These are phyloP conservation scores for Epistrophe eligans DNA, from an alignment of 2,888 invertebrate genomes.

Conservation along the genomic window DNA sequence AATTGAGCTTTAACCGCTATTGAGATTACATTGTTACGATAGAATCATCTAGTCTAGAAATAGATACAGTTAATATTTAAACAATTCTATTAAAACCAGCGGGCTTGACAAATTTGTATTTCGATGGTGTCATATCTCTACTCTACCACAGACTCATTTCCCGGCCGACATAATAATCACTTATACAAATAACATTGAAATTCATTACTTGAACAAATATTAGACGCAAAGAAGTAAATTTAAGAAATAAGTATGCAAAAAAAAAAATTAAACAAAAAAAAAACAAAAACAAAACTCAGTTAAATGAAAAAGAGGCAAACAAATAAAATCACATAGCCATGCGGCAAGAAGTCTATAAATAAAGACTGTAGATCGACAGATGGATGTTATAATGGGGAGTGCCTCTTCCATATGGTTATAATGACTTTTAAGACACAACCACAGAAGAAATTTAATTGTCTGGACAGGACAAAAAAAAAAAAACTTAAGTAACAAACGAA, in stretches of 20 bases:
- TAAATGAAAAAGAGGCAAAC: slow-evolving; percentile 63
- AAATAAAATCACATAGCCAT: slow-evolving; percentile 60
- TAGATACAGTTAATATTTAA: slow-evolving; percentile 30
- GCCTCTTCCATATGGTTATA: slow-evolving; percentile 62
- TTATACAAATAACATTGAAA: slow-evolving; percentile 65
- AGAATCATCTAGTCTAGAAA: slow-evolving; percentile 42
- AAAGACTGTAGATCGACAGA: slow-evolving; percentile 57
- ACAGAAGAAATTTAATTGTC: slow-evolving; percentile 40
- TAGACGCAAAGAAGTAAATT: slow-evolving; percentile 57
- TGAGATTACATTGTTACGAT: slow-evolving; percentile 45
- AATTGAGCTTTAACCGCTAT: slow-evolving; percentile 38
- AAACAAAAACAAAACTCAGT: slow-evolving; percentile 36
- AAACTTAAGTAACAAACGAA: slow-evolving; percentile 22
- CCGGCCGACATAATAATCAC: slow-evolving; percentile 42
- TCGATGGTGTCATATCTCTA: slow-evolving; percentile 62
- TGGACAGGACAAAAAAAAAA: background rate
- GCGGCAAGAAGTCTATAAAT: slow-evolving; percentile 71
- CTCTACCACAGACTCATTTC: slow-evolving; percentile 12
- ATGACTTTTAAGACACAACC: slow-evolving; percentile 9
- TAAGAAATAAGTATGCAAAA: slow-evolving; percentile 41
- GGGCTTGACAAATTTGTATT: slow-evolving; percentile 13
- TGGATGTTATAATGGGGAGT: slow-evolving; percentile 65
- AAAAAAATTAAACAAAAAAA: slow-evolving; percentile 16
- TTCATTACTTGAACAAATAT: slow-evolving; percentile 74
- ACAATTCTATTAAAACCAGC: slow-evolving; percentile 32